Evolutionary conservation across 2,797 vertebrate genomes (phyloP), one percentile per base, ranked within the genome.

Genomic region (Eospalax fontanierii): DNA sequence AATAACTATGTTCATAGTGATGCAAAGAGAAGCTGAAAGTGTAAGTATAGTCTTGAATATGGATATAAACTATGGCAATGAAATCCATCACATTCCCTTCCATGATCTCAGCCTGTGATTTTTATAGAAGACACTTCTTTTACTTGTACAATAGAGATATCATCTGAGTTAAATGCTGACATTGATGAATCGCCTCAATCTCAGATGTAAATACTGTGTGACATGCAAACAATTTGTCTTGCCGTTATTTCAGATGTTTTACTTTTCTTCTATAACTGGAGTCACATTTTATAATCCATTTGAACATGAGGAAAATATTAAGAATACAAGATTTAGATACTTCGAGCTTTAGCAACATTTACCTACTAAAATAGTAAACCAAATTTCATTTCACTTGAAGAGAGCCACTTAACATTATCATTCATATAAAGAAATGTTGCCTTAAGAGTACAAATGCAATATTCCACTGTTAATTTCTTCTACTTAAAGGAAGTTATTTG

Each of bases 231-330:
- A 74, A 43, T 91, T 91, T 95, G 80, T 95, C 91, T 92, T 90
- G 80, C 76, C 75, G 40, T 85, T 66, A 89, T 91, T 95, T 96
- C 66, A 95, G n/a, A 94, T 95, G 80, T 94, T 84, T 95, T 70
- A 74, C 66, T 96, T 95, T 89, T 89, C 57, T 33, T 81, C 18
- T 30, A 11, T 96, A 91, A 95, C 90, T 59, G 81, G 73, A 88
- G n/a, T 94, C 73, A 54, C 65, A 66, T 93, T 97, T 95, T 79
- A 50, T 78, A 65, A 54, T 96, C 83, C 40, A 70, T 66, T 93
- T 78, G 57, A 90, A 87, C 43, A 54, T 85, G 40, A 96, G 63
- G 35, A 81, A 96, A 93, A 65, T 85, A 68, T 70, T 89, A 90
- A 65, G 63, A 81, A 84, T 84, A 46, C 26, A 40, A 65, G 70